phyloP scores from a whole-genome alignment of 2,797 vertebrate genomes.

The Cyclopterus lumpus region DNA sequence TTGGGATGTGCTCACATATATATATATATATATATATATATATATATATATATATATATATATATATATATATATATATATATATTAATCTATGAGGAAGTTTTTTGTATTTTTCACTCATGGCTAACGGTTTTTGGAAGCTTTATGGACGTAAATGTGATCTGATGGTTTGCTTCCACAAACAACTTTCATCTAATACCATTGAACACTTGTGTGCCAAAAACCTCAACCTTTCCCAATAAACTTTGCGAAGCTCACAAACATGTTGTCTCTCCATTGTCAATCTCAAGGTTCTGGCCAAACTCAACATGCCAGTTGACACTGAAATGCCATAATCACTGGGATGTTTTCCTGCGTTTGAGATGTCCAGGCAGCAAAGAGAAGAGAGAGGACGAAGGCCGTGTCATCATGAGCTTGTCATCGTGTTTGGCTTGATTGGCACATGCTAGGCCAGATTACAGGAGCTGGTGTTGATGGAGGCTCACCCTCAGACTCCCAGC shows the following conservation, averaged over 20 bases:
- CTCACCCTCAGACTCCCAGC: slow-evolving; percentile 69
- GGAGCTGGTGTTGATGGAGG: slow-evolving; percentile 75
- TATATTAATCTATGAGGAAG: not conserved
- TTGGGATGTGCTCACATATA: not conserved
- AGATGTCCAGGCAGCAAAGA: slow-evolving; percentile 74
- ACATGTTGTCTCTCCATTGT: slow-evolving; percentile 70
- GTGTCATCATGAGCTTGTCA: slow-evolving; percentile 79
- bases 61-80: not conserved
- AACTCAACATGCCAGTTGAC: slow-evolving; percentile 79
- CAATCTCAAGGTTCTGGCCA: slow-evolving; percentile 67
- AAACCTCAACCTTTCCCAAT: slow-evolving; percentile 60
- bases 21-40: not conserved
- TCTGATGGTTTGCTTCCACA: slow-evolving; percentile 53
- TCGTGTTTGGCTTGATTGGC: slow-evolving; percentile 72
- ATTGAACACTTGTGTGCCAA: slow-evolving; percentile 55
- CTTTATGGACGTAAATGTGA: slow-evolving; percentile 49
- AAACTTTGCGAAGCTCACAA: slow-evolving; percentile 67
- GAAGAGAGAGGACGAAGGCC: slow-evolving; percentile 63
- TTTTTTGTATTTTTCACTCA: slow-evolving; percentile 3
- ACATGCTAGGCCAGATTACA: slow-evolving; percentile 77
- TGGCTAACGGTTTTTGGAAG: slow-evolving; percentile 14
- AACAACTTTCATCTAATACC: slow-evolving; percentile 53
- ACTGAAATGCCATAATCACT: slow-evolving; percentile 81
- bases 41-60: not conserved
- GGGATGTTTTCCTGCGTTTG: slow-evolving; percentile 72